Evolutionary conservation across 2,797 vertebrate genomes (phyloP).

Genomic region (Eospalax fontanierii): DNA sequence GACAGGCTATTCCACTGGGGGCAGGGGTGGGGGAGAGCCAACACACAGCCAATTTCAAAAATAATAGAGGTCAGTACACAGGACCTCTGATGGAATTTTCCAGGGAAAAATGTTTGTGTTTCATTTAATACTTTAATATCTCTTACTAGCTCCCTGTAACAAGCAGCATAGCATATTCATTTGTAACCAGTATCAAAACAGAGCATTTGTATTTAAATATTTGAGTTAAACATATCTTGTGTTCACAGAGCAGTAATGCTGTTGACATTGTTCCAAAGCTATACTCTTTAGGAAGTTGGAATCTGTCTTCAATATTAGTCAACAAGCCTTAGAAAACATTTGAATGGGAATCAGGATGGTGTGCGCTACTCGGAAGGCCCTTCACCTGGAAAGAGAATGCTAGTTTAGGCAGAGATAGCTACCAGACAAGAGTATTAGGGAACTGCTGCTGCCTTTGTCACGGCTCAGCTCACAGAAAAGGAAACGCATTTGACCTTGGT

Average conservation of each 20-base stretch:
- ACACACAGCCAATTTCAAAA: constrained; percentile 52
- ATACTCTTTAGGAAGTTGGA: constrained; percentile 74
- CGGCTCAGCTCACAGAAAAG: background rate
- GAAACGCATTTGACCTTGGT: background rate
- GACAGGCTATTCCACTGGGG: background rate
- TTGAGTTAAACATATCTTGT: constrained; percentile 80
- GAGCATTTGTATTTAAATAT: constrained; percentile 83
- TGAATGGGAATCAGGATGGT: constrained; percentile 58
- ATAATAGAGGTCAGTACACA: background rate
- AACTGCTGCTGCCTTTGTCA: background rate
- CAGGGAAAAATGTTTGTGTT: constrained; percentile 31
- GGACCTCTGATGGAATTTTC: background rate
- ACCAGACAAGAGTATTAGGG: background rate
- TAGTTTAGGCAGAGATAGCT: fast-evolving
- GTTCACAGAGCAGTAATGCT: constrained; percentile 79
- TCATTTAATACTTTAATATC: constrained; percentile 48
- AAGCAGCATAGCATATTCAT: constrained; percentile 49
- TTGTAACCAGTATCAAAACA: constrained; percentile 44
- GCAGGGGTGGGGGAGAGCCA: background rate
- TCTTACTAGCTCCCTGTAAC: constrained; percentile 37
- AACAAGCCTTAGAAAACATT: constrained; percentile 74
- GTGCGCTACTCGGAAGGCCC: background rate
- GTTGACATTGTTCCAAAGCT: constrained; percentile 76
- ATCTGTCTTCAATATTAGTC: constrained; percentile 75
- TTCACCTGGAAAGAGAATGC: background rate